phyloP scores from a whole-genome alignment of 2,888 invertebrate species.

The Miltochrista miniata region DNA sequence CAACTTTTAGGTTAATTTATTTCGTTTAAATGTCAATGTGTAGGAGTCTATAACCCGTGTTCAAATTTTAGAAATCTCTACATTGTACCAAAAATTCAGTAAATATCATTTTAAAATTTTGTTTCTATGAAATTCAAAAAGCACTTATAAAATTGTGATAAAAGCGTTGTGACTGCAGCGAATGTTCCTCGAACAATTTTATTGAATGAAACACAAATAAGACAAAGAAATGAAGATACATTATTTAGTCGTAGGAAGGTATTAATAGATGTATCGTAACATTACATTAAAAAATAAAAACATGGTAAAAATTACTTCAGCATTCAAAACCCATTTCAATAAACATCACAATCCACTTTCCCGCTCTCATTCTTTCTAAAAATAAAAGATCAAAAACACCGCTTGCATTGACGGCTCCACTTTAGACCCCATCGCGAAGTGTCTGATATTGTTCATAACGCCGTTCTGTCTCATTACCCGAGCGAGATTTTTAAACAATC shows the following conservation, averaged over 20 bases:
- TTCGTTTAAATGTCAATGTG: not conserved
- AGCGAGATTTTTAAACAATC: constrained; percentile 25
- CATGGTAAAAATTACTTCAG: not conserved
- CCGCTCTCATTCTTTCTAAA: not conserved
- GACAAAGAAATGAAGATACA: too few relatives aligned
- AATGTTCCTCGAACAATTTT: too few relatives aligned
- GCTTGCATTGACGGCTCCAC: constrained; percentile 2
- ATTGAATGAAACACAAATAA: too few relatives aligned
- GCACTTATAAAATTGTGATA: too few relatives aligned
- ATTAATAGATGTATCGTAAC: too few relatives aligned
- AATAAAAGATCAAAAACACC: constrained; percentile 4
- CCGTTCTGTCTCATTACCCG: constrained; percentile 26
- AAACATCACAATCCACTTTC: not conserved
- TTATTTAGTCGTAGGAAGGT: too few relatives aligned
- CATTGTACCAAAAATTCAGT: too few relatives aligned
- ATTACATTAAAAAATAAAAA: not conserved
- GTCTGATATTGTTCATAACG: constrained; percentile 21
- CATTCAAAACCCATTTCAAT: not conserved
- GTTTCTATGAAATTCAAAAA: too few relatives aligned
- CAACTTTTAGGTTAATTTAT: not conserved
- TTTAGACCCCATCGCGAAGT: constrained; percentile 12
- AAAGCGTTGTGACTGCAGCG: too few relatives aligned
- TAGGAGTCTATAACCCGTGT: not conserved
- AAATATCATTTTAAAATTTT: too few relatives aligned
- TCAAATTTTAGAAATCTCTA: not conserved